phyloP scores from a whole-genome alignment of 2,888 invertebrate species.

The Chrysolina americana region DNA sequence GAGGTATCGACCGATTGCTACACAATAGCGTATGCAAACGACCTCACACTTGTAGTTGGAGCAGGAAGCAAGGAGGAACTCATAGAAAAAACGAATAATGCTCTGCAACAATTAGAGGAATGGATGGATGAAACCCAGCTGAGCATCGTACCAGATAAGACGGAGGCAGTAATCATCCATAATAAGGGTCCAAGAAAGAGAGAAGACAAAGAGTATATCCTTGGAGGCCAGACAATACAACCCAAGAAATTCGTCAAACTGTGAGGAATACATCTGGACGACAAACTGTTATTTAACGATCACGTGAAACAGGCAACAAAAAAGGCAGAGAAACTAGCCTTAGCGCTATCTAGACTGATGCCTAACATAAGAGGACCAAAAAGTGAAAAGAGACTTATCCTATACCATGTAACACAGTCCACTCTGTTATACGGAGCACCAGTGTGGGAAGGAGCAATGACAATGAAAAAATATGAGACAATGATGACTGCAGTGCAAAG shows the following conservation, averaged over 20 bases:
- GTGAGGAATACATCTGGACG: not conserved
- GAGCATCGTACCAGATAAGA: not conserved
- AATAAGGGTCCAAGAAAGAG: too few species aligned
- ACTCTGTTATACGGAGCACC: slow-evolving; percentile 36
- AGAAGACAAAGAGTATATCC: too few species aligned
- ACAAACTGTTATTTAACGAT: not conserved
- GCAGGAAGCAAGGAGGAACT: not conserved
- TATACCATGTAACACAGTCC: slow-evolving; percentile 19
- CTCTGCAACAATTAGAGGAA: not conserved
- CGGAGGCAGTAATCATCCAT: not conserved
- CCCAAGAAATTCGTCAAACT: not conserved
- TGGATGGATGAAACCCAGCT: not conserved
- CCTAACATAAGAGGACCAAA: not conserved
- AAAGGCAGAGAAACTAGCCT: not conserved
- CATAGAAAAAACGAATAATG: not conserved
- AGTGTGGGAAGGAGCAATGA: slow-evolving; percentile 37
- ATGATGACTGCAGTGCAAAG: slow-evolving; percentile 28
- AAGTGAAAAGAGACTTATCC: not conserved
- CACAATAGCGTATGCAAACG: not conserved
- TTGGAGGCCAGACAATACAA: not conserved
- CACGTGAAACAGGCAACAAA: not conserved
- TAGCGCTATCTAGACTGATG: not conserved
- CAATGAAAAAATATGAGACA: slow-evolving; percentile 22
- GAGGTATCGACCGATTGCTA: not conserved
- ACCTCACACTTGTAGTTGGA: not conserved